A percentile compares a stretch with the other conserved stretches of the same genome.
phyloP scores from a whole-genome alignment of 92 coral and sea anemone species.

The Epizoanthus rinbou region DNA sequence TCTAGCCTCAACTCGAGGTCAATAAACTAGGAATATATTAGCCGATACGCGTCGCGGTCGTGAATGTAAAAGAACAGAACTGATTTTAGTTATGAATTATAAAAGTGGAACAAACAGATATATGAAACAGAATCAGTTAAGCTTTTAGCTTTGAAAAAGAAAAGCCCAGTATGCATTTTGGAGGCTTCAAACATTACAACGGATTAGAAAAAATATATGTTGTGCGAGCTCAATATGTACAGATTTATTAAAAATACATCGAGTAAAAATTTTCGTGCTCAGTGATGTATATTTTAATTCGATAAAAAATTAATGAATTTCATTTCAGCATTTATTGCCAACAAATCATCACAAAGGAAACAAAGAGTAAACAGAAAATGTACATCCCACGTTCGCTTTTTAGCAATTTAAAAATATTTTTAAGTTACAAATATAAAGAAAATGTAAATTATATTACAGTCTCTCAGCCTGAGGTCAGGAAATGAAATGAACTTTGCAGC shows the following conservation, averaged over 20 bases:
- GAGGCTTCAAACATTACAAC: neutral
- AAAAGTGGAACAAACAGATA: neutral
- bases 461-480: conserved; percentile 18
- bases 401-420: conserved; percentile 10
- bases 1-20: neutral
- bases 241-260: conserved; percentile 17
- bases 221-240: neutral
- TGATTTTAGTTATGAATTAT: neutral
- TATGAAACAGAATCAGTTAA: neutral
- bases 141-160: neutral
- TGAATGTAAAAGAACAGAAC: neutral
- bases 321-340: conserved; percentile 15
- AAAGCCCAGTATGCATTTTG: neutral
- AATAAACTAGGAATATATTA: neutral
- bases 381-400: neutral
- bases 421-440: conserved; percentile 10
- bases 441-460: conserved; percentile 5
- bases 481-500: neutral
- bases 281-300: conserved; percentile 1
- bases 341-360: conserved; percentile 30
- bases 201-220: neutral
- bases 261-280: neutral
- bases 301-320: conserved; percentile 33
- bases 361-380: no score
- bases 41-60: neutral